Evolutionary conservation across 1,140 invertebrate species (phyloP), one percentile per base, ranked within the genome.

Genomic region (Chrysomallon squamiferum): DNA sequence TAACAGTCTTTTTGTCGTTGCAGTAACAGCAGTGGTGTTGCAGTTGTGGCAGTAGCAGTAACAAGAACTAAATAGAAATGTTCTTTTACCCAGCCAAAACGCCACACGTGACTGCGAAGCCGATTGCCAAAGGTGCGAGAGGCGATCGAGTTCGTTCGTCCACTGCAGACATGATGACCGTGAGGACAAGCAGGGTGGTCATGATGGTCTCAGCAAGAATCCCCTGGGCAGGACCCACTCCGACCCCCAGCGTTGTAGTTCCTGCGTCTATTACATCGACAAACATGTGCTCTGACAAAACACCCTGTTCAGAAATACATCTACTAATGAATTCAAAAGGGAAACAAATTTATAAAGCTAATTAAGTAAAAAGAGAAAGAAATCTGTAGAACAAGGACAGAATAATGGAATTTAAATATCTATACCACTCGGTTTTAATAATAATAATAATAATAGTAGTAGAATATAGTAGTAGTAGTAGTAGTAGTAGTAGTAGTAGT

Each of bases 121-220:
- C 84, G 56, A 85, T 83, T 5, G 81, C 81, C 0, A 85, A 61
- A n/a, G 83, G 78, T 7, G 81, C 78, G 2, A 84, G 54, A 0
- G 43, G 29, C 2, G 65, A 71, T 58, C 77, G 73, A 15, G 66
- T 77, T 22, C 68, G 65, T 5, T 65, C 41, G 60, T 83, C 81
- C 6, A 82, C 67, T 25, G 83, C 77, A 2, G 76, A 68, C 68
- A 80, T 67, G 2, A 86, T 59, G 45, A 84, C 80, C 11, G 78
- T 74, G 22, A 77, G 70, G 27, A 83, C 78, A 27, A 84, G 65
- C 15, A 85, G 68, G 4, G 71, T 72, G 0, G 84, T 85, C n/a
- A 82, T 58, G 11, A 83, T 38, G 4, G 66, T 68, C 66, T 85
- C 84, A 25, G 73, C 72, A 33, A 85, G 65, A 9, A 85, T 43